A percentile compares a stretch with the other conserved stretches of the same genome.
Conservation (phyloP, 2,888 invertebrate genomes). For the Stenchaetothrips biformis region DNA sequence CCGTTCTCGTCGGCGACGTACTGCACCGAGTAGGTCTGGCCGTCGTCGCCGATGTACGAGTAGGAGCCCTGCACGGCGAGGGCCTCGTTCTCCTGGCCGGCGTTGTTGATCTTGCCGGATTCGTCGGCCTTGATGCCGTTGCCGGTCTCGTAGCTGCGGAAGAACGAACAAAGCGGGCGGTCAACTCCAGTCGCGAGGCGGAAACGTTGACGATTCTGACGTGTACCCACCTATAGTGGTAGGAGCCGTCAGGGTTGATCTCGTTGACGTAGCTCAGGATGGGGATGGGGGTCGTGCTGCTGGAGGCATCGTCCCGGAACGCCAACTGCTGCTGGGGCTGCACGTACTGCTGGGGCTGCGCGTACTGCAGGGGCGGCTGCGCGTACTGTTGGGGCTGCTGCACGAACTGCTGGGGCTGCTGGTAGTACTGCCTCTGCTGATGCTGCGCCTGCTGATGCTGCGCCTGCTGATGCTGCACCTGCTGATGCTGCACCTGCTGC, state of each 20-base stretch:
- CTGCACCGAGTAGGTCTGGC: slow-evolving; percentile 48
- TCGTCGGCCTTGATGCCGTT: slow-evolving; percentile 57
- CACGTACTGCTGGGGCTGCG: background rate
- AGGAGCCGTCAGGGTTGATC: slow-evolving; percentile 60
- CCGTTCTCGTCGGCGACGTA: slow-evolving; percentile 57
- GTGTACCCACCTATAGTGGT: slow-evolving; percentile 56
- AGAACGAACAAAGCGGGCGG: background rate
- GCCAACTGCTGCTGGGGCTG: background rate
- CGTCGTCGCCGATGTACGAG: slow-evolving; percentile 52
- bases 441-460: background rate
- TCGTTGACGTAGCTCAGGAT: slow-evolving; percentile 57
- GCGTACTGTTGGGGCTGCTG: background rate
- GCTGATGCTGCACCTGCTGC: slow-evolving; percentile 1
- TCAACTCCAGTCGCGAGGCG: background rate
- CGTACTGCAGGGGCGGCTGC: background rate
- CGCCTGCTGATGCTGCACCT: background rate
- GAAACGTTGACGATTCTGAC: background rate
- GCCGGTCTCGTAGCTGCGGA: slow-evolving; percentile 53
- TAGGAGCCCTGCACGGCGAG: slow-evolving; percentile 48
- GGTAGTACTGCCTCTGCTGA: background rate
- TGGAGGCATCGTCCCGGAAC: slow-evolving; percentile 34
- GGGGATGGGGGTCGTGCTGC: slow-evolving; percentile 47
- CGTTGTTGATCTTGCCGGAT: slow-evolving; percentile 53
- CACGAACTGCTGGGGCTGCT: background rate
- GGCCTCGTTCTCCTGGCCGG: slow-evolving; percentile 41